Base-by-base conservation (phyloP, 2,888 invertebrate species). In the Sialis lutaria region DNA sequence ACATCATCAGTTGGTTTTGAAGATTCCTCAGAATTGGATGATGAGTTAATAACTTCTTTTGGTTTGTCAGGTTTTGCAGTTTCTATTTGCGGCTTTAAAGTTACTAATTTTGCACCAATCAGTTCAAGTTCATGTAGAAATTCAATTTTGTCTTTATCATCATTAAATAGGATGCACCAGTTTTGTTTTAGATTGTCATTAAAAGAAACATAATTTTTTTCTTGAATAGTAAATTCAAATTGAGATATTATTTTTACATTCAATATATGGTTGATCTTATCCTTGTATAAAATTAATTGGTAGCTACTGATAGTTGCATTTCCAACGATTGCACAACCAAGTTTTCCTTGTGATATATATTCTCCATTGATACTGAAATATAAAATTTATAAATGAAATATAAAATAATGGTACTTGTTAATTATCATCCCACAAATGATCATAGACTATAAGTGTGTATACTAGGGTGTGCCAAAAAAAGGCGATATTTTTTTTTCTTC, bases 291-390 rank as follows among this genome's bases (percentile, higher is more conserved):
- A 34, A 65, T 60, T 40, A 65, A 45, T 55, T 65, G 64, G 48
- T 55, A 57, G n/a, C 53, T 32, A 33, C 55, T 52, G 46, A 55
- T 48, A 30, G 51, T 41, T 42, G 53, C 50, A 42, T 56, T 55
- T 8, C 59, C 61, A 45, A 76, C 67, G 34, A 70, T 51, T 2
- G 68, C 70, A 45, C 68, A 53, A 13, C 68, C 69, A 49, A 65
- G 61, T 56, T 64, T 67, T 4, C 69, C 69, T 42, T 62, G 51
- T 3, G 55, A 45, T 10, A 54, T 55, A 45, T 62, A 60, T 37
- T 57, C 56, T 44, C 58, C 55, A 44, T 63, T 56, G 5, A 56
- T 49, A 45, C 65, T 65, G 45, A 10, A 22, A 47, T 6, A 33
- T 42, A 33, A 30, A 44, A 46, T 33, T 30, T 33, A 45, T 9